Base-by-base conservation (phyloP, 2,113 vertebrate species). In the Nesoenas mayeri region DNA sequence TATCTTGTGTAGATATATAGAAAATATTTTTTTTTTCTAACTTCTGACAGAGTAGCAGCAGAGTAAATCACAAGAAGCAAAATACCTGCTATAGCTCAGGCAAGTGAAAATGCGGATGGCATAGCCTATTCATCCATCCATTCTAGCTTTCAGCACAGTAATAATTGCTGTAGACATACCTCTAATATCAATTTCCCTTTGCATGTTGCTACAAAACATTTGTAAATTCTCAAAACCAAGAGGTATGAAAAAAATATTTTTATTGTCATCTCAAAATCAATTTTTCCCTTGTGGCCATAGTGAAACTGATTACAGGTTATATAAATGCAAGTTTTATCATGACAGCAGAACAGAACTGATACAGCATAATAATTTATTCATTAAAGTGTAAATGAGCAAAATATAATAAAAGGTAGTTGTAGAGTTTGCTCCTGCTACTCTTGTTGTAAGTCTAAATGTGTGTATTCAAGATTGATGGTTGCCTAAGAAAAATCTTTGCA, bases 351-450 rank as follows among this genome's bases (percentile, higher is more conserved):
- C 78, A 96, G 88, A 96, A 93, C 77, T 77, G 93, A 91, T 93
- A 74, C 50, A 82, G 96, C 87, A 95, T 95, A 95, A 93, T 97
- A 97, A 97, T 97, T 97, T 97, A 97, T 97, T 98, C 97, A 97
- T 98, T 98, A 97, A 97, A 95, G 89, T 96, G 89, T 93, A 98
- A 96, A 98, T 97, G 85, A 97, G 54, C 7, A 96, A 91, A 95
- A 96, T 95, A 96, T 79, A 82, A 57, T 67, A 32, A 36, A 51
- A 97, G 50, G 18, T 93, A 83, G 53, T 79, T 74, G 34, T 62
- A 48, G 91, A 34, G 61, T 75, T 96, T 90, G 58, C 53, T 96
- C 66, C 74, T 53, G 34, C 40, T 80, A 60, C 44, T 65, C 38
- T 87, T 89, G 40, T 88, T 91, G 10, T 72, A 91, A 87, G 79